Conservation (phyloP, 2,888 invertebrate species). For the Himalopsyche kuldschensis region DNA sequence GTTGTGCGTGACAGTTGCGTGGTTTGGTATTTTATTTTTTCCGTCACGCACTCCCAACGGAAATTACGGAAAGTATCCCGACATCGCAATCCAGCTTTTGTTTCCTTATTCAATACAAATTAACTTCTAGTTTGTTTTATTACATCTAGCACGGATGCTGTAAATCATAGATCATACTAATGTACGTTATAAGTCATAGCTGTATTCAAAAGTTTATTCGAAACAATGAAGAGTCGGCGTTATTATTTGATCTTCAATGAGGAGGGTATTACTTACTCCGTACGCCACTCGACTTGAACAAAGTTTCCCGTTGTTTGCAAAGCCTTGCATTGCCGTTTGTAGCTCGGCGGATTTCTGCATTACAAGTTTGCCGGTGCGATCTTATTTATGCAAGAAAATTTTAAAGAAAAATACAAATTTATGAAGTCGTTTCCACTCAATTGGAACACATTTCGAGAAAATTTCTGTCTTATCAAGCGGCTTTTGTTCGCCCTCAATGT, state of each 20-base stretch:
- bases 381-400: no score
- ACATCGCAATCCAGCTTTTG: background rate
- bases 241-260: background rate
- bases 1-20: background rate
- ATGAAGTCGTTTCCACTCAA: no score
- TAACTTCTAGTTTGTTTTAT: background rate
- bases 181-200: background rate
- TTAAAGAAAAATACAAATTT: no score
- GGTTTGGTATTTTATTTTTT: background rate
- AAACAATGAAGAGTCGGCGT: background rate
- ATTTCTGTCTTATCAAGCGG: no score
- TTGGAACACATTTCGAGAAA: no score
- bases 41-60: background rate
- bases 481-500: no score
- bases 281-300: background rate
- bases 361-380: background rate
- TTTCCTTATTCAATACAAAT: background rate
- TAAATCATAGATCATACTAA: background rate
- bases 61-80: background rate
- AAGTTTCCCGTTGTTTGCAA: background rate
- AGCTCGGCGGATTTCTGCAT: background rate
- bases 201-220: background rate
- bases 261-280: background rate
- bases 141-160: background rate
- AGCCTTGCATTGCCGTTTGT: background rate